A percentile compares a stretch with the other conserved stretches of the same genome.
phyloP scores from a whole-genome alignment of 2,113 vertebrate genomes.

The Protomyctophum bolini region DNA sequence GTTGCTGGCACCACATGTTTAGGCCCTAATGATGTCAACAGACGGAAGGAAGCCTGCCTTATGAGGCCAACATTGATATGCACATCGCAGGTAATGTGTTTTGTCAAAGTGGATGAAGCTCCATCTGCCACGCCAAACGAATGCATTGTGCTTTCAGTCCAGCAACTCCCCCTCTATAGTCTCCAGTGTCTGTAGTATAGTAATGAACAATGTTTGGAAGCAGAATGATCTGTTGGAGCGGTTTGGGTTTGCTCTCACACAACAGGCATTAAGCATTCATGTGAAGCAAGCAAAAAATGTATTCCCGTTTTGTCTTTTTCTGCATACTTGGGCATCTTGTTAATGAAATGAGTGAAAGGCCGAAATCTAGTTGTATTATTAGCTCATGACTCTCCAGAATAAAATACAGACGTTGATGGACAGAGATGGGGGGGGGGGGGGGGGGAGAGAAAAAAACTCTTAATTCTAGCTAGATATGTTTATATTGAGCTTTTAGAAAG shows the following conservation, averaged over 20 bases:
- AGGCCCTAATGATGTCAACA: not conserved
- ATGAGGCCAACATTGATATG: slow-evolving; percentile 2
- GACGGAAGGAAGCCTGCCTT: not conserved
- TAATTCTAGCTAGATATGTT: no score
- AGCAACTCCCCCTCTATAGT: not conserved
- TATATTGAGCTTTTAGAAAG: no score
- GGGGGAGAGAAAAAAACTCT: no score
- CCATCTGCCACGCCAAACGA: not conserved
- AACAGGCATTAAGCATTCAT: slow-evolving; percentile 28
- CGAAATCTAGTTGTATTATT: slow-evolving; percentile 8
- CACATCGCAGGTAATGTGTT: not conserved
- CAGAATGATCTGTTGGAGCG: slow-evolving; percentile 25
- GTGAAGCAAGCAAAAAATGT: slow-evolving; percentile 12
- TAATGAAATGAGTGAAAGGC: slow-evolving; percentile 2
- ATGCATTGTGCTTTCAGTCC: not conserved
- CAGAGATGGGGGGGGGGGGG: no score
- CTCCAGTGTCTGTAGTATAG: slow-evolving; percentile 33
- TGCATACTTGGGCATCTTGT: slow-evolving; percentile 24
- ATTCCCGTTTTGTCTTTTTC: slow-evolving; percentile 10
- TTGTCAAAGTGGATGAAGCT: not conserved
- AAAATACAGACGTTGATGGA: no score
- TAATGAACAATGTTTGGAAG: slow-evolving; percentile 44
- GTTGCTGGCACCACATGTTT: not conserved
- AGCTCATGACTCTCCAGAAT: not conserved
- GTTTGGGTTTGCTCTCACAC: slow-evolving; percentile 38